Evolutionary conservation across 2,113 vertebrate genomes (phyloP).

Genomic region (Neogobius melanostomus): DNA sequence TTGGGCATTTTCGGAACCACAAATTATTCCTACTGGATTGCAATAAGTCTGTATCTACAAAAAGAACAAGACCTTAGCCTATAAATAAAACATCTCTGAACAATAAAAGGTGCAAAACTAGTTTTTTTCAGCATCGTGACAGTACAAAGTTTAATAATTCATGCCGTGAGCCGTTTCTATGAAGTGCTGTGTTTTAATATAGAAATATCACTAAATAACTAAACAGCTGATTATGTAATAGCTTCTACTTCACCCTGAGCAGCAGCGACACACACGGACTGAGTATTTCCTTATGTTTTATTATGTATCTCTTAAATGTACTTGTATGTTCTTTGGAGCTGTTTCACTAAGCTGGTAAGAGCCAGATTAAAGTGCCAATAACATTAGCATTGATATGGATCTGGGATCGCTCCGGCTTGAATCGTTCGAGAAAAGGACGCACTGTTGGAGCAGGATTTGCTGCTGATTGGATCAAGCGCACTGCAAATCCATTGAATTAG

Average conservation of each 20-base stretch:
- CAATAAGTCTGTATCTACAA: conserved; percentile 12
- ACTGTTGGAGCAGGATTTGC: too few species aligned
- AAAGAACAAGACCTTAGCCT: not conserved
- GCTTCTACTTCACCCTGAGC: not conserved
- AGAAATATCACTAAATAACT: conserved; percentile 10
- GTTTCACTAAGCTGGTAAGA: too few species aligned
- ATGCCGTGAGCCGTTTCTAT: not conserved
- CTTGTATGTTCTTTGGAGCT: not conserved
- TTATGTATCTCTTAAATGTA: not conserved
- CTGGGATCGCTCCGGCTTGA: too few species aligned
- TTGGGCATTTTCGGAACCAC: conserved; percentile 53
- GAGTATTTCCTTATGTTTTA: not conserved
- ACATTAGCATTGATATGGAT: too few species aligned
- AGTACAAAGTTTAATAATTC: not conserved
- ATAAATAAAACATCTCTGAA: conserved; percentile 2
- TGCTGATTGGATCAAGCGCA: too few species aligned
- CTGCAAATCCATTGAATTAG: too few species aligned
- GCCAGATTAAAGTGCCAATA: too few species aligned
- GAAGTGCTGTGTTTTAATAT: not conserved
- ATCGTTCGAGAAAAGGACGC: too few species aligned
- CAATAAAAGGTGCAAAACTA: not conserved
- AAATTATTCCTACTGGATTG: not conserved
- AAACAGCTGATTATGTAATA: not conserved
- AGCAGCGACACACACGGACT: not conserved
- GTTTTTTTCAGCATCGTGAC: conserved; percentile 4